Conservation (phyloP, 2,888 invertebrate species). For the Petrophora chlorosata region DNA sequence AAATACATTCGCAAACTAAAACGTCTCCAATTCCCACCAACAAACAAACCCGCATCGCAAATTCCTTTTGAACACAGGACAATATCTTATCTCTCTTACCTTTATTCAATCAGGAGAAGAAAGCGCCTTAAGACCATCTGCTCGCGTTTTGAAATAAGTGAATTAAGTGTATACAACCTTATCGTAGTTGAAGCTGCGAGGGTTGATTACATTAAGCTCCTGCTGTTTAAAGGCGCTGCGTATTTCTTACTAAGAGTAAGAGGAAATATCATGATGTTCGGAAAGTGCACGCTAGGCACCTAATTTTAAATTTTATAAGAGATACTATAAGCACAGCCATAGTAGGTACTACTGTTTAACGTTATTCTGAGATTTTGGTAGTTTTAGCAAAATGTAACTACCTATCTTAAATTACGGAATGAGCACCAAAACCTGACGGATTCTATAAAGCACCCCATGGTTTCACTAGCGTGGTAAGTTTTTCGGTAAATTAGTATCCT, state of each 20-base stretch:
- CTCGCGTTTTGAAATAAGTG: constrained; percentile 29
- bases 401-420: too few species aligned
- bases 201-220: constrained; percentile 40
- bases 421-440: too few species aligned
- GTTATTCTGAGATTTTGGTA: too few species aligned
- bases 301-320: too few species aligned
- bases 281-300: too few species aligned
- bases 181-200: constrained; percentile 31
- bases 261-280: too few species aligned
- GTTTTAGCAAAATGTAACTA: too few species aligned
- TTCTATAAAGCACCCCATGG: too few species aligned
- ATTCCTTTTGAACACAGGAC: constrained; percentile 15
- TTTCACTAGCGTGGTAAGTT: too few species aligned
- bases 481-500: not conserved
- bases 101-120: constrained; percentile 23
- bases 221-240: constrained; percentile 15
- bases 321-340: too few species aligned
- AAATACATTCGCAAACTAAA: not conserved
- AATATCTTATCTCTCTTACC: constrained; percentile 23
- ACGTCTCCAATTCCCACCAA: not conserved
- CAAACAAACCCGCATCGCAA: constrained; percentile 11
- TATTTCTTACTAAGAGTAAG: constrained; percentile 10
- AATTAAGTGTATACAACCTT: constrained; percentile 32
- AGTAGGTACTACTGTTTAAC: too few species aligned
- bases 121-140: constrained; percentile 24